Evolutionary conservation across 2,888 invertebrate genomes (phyloP).

Genomic region (Peribatodes rhomboidaria): DNA sequence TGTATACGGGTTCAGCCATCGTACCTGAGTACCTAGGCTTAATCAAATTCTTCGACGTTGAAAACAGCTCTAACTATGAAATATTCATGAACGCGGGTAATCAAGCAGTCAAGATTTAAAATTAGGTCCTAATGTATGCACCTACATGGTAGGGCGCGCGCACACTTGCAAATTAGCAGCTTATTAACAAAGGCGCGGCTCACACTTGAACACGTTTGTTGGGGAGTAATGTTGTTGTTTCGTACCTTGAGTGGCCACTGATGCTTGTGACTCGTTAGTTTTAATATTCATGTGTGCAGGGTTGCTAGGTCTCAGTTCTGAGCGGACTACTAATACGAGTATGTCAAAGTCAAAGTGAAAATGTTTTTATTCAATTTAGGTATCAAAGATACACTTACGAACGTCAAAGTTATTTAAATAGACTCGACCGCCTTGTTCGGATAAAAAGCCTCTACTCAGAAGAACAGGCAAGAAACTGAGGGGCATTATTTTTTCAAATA

Average conservation of each 20-base stretch:
- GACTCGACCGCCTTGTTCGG: too few relatives aligned
- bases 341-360: too few relatives aligned
- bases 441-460: too few relatives aligned
- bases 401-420: too few relatives aligned
- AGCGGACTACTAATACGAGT: neutral
- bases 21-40: neutral
- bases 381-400: too few relatives aligned
- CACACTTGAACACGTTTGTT: constrained; percentile 69
- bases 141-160: constrained; percentile 62
- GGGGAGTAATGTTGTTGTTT: constrained; percentile 42
- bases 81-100: constrained; percentile 65
- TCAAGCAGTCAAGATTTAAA: constrained; percentile 59
- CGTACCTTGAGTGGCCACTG: neutral
- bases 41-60: constrained; percentile 12
- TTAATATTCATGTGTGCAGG: constrained; percentile 43
- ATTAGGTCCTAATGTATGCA: constrained; percentile 77
- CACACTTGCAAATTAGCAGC: constrained; percentile 70
- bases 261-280: constrained; percentile 26
- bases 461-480: too few relatives aligned
- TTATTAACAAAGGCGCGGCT: constrained; percentile 59
- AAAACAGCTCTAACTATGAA: constrained; percentile 64
- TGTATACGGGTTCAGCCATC: too few relatives aligned
- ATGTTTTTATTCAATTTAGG: too few relatives aligned
- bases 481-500: too few relatives aligned
- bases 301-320: neutral